phyloP scores from a whole-genome alignment of 2,797 vertebrate species.

The Eutrigla gurnardus region DNA sequence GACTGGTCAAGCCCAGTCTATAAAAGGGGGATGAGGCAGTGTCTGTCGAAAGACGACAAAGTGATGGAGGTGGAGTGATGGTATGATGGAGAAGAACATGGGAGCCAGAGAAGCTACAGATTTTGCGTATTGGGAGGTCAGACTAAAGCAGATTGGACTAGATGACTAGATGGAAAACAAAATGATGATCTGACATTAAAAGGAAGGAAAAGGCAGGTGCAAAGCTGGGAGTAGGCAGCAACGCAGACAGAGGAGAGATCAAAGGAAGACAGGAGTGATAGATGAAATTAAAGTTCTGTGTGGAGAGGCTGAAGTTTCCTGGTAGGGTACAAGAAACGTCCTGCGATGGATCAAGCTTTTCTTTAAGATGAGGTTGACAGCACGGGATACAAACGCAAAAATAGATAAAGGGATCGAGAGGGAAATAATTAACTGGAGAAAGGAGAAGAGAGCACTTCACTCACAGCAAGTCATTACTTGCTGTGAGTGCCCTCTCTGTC shows the following conservation, averaged over 20 bases:
- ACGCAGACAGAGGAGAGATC: slow-evolving; percentile 24
- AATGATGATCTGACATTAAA: slow-evolving; percentile 36
- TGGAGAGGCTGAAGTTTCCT: slow-evolving; percentile 18
- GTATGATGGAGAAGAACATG: slow-evolving; percentile 14
- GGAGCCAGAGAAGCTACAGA: neutral
- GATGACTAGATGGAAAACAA: slow-evolving; percentile 30
- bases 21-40: neutral
- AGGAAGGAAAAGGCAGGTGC: slow-evolving; percentile 7
- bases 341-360: slow-evolving; percentile 21
- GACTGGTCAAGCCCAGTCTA: slow-evolving; percentile 8
- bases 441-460: slow-evolving; percentile 24
- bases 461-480: neutral
- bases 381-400: slow-evolving; percentile 10
- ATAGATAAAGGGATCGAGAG: slow-evolving; percentile 15
- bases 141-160: slow-evolving; percentile 7
- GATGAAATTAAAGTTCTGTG: slow-evolving; percentile 18
- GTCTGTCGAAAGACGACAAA: neutral
- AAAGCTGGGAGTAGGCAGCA: slow-evolving; percentile 13
- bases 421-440: slow-evolving; percentile 19
- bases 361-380: slow-evolving; percentile 16
- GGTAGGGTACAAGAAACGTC: neutral
- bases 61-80: neutral
- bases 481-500: neutral
- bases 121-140: slow-evolving; percentile 12
- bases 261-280: slow-evolving; percentile 29